These are phyloP conservation scores for Pygathrix nemaeus DNA, from an alignment of 2,113 vertebrate species.

Conservation along the genomic window DNA sequence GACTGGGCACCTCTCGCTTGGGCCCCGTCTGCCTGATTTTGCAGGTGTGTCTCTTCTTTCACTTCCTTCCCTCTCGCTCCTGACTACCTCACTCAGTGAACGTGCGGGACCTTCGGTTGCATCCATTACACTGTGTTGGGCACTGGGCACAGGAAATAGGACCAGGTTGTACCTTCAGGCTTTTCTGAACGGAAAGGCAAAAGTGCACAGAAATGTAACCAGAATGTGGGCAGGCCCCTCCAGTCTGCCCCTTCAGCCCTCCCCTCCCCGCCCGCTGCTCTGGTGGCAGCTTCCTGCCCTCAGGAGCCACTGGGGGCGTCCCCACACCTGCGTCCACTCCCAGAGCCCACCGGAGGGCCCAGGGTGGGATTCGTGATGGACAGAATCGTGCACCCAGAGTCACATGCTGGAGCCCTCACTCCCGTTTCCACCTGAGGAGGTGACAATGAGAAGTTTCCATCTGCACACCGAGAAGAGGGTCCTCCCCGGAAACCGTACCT, in stretches of 20 bases:
- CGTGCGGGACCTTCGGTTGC: rapidly evolving
- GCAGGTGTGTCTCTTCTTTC: background rate
- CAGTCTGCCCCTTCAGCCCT: too few relatives aligned
- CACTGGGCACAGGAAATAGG: background rate
- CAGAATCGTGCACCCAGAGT: background rate
- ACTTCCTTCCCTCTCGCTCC: background rate
- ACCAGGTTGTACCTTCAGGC: background rate
- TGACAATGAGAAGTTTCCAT: background rate
- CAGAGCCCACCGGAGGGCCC: background rate
- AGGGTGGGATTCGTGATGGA: background rate
- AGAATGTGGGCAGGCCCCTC: too few relatives aligned
- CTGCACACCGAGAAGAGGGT: background rate
- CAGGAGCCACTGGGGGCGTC: too few relatives aligned
- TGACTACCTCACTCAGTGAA: rapidly evolving
- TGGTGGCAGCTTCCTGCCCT: too few relatives aligned
- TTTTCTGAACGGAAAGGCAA: background rate
- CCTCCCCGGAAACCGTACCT: rapidly evolving
- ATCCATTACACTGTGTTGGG: background rate
- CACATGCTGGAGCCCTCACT: background rate
- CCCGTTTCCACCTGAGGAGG: background rate
- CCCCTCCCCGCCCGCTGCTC: too few relatives aligned
- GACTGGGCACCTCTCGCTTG: background rate
- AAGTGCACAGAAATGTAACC: background rate
- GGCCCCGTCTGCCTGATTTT: background rate
- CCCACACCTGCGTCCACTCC: background rate